Evolutionary conservation across 2,797 vertebrate genomes (phyloP).

Genomic region (Hoplostethus mediterraneus): DNA sequence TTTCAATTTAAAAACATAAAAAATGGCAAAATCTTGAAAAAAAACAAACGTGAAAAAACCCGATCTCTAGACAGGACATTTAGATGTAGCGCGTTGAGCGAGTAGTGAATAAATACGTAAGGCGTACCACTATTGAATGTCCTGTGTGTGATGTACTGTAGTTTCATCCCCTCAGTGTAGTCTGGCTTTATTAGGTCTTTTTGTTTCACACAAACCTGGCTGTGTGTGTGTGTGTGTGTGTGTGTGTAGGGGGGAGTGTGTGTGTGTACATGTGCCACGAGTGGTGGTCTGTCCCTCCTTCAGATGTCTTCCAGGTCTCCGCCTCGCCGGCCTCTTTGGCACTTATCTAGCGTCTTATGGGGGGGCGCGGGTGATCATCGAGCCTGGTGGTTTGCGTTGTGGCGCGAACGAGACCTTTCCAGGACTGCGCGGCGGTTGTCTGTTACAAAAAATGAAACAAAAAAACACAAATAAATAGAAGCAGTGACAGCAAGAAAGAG

Average conservation of each 20-base stretch:
- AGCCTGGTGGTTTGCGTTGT: conserved; percentile 89
- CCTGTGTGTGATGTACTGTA: conserved; percentile 31
- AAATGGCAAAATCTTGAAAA: conserved; percentile 31
- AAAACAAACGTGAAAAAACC: conserved; percentile 39
- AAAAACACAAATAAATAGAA: conserved; percentile 32
- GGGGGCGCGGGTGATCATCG: conserved; percentile 86
- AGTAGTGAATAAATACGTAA: conserved; percentile 78
- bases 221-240: conserved; percentile 39
- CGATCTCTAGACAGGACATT: conserved; percentile 30
- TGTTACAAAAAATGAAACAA: conserved; percentile 60
- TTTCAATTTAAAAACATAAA: conserved; percentile 41
- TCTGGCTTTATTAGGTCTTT: conserved; percentile 29
- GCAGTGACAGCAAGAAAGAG: conserved; percentile 47
- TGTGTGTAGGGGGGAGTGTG: neutral
- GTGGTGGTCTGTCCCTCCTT: conserved; percentile 46
- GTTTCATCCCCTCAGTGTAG: conserved; percentile 27
- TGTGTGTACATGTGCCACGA: conserved; percentile 27
- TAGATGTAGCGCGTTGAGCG: conserved; percentile 48
- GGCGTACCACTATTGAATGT: conserved; percentile 59
- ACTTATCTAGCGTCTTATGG: conserved; percentile 81
- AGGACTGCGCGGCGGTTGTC: conserved; percentile 93
- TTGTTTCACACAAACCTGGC: conserved; percentile 31
- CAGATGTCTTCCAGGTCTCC: conserved; percentile 67
- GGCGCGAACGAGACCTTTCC: conserved; percentile 97
- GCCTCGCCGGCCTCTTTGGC: conserved; percentile 87